Percentiles rank a stretch among this genome's conserved stretches.
phyloP scores from a whole-genome alignment of 2,113 vertebrate species.

The Hemicordylus capensis region DNA sequence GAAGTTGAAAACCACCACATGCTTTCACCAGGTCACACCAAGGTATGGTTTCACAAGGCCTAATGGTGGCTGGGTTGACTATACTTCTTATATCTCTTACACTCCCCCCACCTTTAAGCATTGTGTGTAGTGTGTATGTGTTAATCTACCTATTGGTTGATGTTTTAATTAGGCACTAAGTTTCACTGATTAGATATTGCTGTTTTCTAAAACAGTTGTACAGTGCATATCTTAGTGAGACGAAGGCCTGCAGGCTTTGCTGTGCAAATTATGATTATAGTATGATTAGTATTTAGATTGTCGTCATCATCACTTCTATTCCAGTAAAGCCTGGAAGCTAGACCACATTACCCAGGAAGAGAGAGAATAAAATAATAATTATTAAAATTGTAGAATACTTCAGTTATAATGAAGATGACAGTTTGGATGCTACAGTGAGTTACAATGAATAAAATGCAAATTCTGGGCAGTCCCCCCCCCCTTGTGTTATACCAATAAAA shows the following conservation, averaged over 20 bases:
- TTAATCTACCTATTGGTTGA: background rate
- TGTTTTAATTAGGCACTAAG: slow-evolving; percentile 3
- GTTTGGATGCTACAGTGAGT: slow-evolving; percentile 14
- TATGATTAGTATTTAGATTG: background rate
- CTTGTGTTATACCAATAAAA: slow-evolving; percentile 50
- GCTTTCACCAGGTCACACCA: background rate
- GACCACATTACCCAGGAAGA: background rate
- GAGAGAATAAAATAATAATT: background rate
- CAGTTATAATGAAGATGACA: background rate
- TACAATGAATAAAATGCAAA: background rate
- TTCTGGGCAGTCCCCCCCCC: background rate
- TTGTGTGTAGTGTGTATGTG: background rate
- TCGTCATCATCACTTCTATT: background rate
- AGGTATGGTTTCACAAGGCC: background rate
- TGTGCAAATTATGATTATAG: background rate
- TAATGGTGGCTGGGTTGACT: background rate
- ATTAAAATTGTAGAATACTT: background rate
- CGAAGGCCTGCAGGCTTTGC: background rate
- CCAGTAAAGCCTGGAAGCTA: background rate
- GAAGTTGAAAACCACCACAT: background rate
- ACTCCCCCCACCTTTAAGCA: background rate
- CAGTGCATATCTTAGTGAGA: background rate
- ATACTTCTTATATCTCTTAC: background rate
- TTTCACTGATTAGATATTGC: background rate
- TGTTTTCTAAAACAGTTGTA: background rate